Base-by-base conservation (phyloP, 2,113 vertebrate genomes). In the Corythaixoides concolor region DNA sequence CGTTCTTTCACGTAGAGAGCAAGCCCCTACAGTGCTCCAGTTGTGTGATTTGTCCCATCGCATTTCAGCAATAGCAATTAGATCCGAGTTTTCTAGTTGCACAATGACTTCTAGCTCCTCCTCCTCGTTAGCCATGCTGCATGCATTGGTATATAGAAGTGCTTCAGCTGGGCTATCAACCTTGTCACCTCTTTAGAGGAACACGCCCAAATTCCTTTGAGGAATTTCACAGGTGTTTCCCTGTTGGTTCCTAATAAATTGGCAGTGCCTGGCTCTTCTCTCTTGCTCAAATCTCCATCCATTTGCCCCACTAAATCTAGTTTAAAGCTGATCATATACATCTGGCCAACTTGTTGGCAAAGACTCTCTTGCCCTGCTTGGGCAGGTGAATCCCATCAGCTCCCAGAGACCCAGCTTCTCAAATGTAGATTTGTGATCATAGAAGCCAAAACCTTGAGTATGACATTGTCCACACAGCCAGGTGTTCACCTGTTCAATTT, bases 21-120 rank as follows among this genome's bases (percentile, higher is more conserved):
- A 59, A 17, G 1, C 26, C 13, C 8, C 15, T 1, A 2, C 50
- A 33, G 22, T 37, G 39, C 39, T 37, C 21, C 21, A 30, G 39
- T n/a, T 17, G 17, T 47, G 11, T 2, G 6, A 22, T 64, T 75
- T 1, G 4, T 66, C 52, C 43, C 7, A 15, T 66, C 28, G 9
- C 0, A 3, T 56, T 66, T 58, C 83, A 56, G 23, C 2, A 1
- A 18, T n/a, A 41, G n/a, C 1, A 1, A 41, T 49, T 66, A 66
- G n/a, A 39, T 66, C 3, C 0, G 66, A 47, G n/a, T 50, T 41
- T 56, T 49, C 19, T 67, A n/a, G 24, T 20, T 86, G 43, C n/a
- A 67, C n/a, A 27, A 6, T 9, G 41, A 49, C 8, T 66, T 56
- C 22, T 35, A 39, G 33, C 33, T 82, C 10, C 41, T 39, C 16